Percentiles rank a stretch among this genome's conserved stretches.
These are phyloP conservation scores for Horisme vitalbata DNA, from an alignment of 2,888 invertebrate species.

Conservation along the genomic window DNA sequence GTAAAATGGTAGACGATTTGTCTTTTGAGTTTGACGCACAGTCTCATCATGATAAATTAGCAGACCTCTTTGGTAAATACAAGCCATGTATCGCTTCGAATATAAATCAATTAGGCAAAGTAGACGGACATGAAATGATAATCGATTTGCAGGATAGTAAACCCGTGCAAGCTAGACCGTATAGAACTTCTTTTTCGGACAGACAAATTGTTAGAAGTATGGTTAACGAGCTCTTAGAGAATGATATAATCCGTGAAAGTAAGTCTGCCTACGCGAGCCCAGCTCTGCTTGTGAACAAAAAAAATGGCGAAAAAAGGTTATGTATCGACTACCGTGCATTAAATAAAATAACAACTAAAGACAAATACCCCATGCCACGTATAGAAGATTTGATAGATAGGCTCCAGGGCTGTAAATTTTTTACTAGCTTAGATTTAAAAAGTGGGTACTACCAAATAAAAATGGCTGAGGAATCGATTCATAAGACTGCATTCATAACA, in stretches of 20 bases:
- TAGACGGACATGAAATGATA: neutral
- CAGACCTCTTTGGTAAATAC: neutral
- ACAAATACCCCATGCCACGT: constrained; percentile 1
- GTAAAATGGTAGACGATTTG: neutral
- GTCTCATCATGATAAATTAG: neutral
- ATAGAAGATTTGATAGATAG: neutral
- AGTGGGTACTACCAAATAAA: constrained; percentile 2
- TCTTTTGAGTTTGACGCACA: neutral
- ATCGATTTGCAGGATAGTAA: neutral
- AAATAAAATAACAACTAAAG: neutral
- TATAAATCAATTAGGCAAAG: constrained; percentile 1
- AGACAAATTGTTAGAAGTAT: neutral
- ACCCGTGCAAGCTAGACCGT: neutral
- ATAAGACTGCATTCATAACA: neutral
- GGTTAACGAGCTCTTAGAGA: neutral
- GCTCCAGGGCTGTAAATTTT: neutral
- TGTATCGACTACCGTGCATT: neutral
- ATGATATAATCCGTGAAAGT: neutral
- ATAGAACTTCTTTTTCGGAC: neutral
- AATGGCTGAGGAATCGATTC: neutral
- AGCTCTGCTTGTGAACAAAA: neutral
- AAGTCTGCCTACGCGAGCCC: constrained; percentile 2
- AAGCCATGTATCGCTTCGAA: neutral
- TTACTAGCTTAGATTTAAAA: neutral
- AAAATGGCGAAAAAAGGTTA: neutral